Evolutionary conservation across 30 jellyfish, hydroid and myxozoan species (phyloP).

Genomic region (Cassiopea xamachana): DNA sequence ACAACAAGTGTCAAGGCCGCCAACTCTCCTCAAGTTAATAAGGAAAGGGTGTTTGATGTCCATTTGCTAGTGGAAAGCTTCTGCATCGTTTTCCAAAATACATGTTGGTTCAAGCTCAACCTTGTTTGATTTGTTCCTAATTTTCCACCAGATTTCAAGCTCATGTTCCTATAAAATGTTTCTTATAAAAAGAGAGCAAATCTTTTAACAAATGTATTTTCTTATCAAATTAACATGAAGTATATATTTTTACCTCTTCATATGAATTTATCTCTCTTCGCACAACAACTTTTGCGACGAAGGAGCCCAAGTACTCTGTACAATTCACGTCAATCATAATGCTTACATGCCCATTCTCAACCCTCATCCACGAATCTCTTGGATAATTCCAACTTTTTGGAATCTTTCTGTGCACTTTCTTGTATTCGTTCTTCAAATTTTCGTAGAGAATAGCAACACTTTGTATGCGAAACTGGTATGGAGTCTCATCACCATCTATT

Average conservation of each 20-base stretch:
- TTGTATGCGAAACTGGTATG: not conserved
- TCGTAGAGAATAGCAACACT: conserved; percentile 33
- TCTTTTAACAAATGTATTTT: too few relatives aligned
- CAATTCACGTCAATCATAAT: not conserved
- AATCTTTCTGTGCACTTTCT: conserved; percentile 27
- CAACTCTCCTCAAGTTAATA: too few relatives aligned
- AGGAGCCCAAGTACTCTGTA: conserved; percentile 1
- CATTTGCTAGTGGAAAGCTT: too few relatives aligned
- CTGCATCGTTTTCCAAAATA: too few relatives aligned
- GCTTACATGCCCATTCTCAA: conserved; percentile 16
- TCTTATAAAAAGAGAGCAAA: too few relatives aligned
- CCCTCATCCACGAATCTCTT: conserved; percentile 29
- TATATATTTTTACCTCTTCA: conserved; percentile 12
- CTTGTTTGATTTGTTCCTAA: too few relatives aligned
- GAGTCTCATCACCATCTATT: conserved; percentile 34
- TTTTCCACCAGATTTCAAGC: too few relatives aligned
- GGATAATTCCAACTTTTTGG: conserved; percentile 1
- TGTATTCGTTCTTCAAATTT: conserved; percentile 13
- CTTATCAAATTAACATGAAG: too few relatives aligned
- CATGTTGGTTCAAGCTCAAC: too few relatives aligned
- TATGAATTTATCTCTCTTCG: conserved; percentile 34
- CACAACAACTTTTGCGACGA: conserved; percentile 30
- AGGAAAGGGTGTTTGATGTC: too few relatives aligned
- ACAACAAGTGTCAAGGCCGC: too few relatives aligned
- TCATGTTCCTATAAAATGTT: too few relatives aligned